Evolutionary conservation across 2,113 vertebrate species (phyloP), one percentile per base, ranked within the genome.

Genomic region (Dryoscopus gambensis): DNA sequence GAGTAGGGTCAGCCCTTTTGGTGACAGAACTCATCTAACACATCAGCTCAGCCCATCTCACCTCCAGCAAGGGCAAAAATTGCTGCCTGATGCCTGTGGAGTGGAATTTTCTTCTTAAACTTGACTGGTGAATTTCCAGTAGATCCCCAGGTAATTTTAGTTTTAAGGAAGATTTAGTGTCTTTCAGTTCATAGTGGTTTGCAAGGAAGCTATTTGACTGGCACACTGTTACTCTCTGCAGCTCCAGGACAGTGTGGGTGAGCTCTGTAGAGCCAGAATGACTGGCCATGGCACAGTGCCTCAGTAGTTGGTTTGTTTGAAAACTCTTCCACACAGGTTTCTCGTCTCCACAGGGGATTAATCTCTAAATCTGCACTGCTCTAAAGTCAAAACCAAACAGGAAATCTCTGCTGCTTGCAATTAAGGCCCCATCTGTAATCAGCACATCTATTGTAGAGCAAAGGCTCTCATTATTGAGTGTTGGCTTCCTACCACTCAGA

Each of bases 271-370:
- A 87, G 57, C 39, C 49, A 77, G 53, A 60, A 77, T 33, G 49
- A 50, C 27, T 33, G 81, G 37, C 46, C 67, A 52, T 0, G 0
- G n/a, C 49, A 50, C 1, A 1, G n/a, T 42, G 52, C 16, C 37
- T 82, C 24, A 27, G 64, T 52, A 63, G 37, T 3, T 60, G 50
- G 10, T 74, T 78, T 75, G 31, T 89, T 80, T 80, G 47, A 67
- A 70, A 79, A 44, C 16, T 37, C 15, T 91, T 70, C 60, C 23
- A 23, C 6, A 33, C 17, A 56, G 68, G 19, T 16, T 85, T 82
- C 40, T 78, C 70, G 40, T 60, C 21, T 86, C n/a, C 15, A 3
- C 24, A 59, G 53, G 31, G 31, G 3, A 1, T 25, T 17, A 86
- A 37, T 44, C 23, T 44, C 47, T 81, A 52, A 55, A 55, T 60